phyloP scores from a whole-genome alignment of 2,113 vertebrate species.

The Cyprinodon variegatus region DNA sequence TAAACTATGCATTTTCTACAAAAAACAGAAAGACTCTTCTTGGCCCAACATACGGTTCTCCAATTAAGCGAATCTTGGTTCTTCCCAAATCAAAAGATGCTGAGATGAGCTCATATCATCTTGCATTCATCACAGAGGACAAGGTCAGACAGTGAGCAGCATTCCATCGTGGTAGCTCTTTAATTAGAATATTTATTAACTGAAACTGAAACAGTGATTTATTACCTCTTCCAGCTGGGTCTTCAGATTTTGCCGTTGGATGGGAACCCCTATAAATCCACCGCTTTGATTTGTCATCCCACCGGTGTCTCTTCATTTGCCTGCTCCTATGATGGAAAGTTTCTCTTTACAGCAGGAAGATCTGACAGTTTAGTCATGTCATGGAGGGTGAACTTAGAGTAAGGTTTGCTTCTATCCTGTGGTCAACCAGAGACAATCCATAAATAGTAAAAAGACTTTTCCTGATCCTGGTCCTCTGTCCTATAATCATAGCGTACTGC shows the following conservation, averaged over 20 bases:
- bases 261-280: slow-evolving; percentile 92
- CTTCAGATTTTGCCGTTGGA: slow-evolving; percentile 92
- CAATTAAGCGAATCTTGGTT: slow-evolving; percentile 83
- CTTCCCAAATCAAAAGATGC: slow-evolving; percentile 70
- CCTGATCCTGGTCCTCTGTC: slow-evolving; percentile 6
- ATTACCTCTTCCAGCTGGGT: slow-evolving; percentile 81
- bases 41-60: slow-evolving; percentile 87
- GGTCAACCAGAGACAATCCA: background rate
- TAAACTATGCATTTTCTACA: slow-evolving; percentile 18
- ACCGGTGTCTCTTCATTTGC: slow-evolving; percentile 78
- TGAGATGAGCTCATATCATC: slow-evolving; percentile 70
- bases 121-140: slow-evolving; percentile 88
- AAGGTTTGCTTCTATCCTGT: slow-evolving; percentile 13
- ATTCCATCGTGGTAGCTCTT: background rate
- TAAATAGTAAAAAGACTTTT: background rate
- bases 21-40: slow-evolving; percentile 85
- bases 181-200: background rate
- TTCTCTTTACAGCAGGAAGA: slow-evolving; percentile 87
- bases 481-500: slow-evolving; percentile 81
- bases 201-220: background rate
- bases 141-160: slow-evolving; percentile 79
- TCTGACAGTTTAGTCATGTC: slow-evolving; percentile 80
- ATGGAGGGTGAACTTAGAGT: slow-evolving; percentile 88
- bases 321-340: slow-evolving; percentile 82
- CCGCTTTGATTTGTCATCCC: slow-evolving; percentile 86